Conservation (phyloP, 2,113 vertebrate species). For the Arenaria interpres region DNA sequence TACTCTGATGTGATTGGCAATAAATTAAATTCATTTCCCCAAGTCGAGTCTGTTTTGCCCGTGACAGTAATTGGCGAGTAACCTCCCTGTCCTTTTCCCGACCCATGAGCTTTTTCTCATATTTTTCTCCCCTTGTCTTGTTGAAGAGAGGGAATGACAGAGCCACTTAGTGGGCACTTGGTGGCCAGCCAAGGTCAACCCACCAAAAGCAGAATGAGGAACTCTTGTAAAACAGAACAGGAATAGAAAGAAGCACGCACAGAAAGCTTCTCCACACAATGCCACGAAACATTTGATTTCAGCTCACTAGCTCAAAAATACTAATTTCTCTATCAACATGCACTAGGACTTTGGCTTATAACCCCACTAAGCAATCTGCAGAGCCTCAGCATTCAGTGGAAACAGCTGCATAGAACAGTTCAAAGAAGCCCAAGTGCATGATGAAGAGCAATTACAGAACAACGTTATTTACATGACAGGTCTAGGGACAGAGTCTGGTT, state of each 20-base stretch:
- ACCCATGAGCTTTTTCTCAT: accelerated
- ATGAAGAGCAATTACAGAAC: neutral
- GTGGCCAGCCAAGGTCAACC: neutral
- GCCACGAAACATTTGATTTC: neutral
- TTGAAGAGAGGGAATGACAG: neutral
- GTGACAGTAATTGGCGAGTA: neutral
- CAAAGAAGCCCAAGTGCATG: neutral
- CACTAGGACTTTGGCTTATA: neutral
- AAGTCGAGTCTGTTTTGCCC: neutral
- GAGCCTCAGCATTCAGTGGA: neutral
- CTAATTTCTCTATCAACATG: neutral
- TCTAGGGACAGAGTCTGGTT: conserved; percentile 11
- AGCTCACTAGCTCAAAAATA: neutral
- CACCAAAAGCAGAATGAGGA: neutral
- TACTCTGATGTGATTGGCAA: neutral
- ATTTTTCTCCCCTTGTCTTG: neutral
- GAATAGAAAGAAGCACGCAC: neutral
- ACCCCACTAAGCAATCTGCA: neutral
- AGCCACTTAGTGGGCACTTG: neutral
- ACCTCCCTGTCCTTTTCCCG: neutral
- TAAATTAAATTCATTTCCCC: neutral
- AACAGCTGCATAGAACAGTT: neutral
- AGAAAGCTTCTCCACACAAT: neutral
- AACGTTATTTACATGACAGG: neutral
- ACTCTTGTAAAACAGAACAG: neutral